These are phyloP conservation scores for Dendropsophus ebraccatus DNA, from an alignment of 2,113 vertebrate genomes.

Conservation along the genomic window DNA sequence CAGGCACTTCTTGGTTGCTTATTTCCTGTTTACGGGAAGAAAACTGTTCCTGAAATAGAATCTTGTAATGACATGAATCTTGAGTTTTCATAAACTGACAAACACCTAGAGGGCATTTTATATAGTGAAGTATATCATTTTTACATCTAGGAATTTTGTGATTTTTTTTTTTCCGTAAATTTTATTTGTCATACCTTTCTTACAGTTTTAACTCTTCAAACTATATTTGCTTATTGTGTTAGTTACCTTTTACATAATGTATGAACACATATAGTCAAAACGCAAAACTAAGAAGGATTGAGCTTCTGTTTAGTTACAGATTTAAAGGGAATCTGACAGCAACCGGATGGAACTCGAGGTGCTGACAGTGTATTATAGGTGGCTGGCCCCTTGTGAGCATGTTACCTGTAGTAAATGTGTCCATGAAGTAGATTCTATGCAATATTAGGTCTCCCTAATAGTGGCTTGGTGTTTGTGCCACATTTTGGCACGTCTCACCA, in stretches of 20 bases:
- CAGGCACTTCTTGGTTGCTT: constrained; percentile 40
- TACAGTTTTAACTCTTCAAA: constrained; percentile 27
- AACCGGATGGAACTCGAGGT: too few relatives aligned
- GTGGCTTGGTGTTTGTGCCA: too few relatives aligned
- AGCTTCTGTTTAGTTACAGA: not conserved
- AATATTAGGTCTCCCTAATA: too few relatives aligned
- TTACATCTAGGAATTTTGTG: constrained; percentile 35
- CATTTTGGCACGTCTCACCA: too few relatives aligned
- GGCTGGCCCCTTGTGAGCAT: too few relatives aligned
- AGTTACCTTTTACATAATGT: not conserved
- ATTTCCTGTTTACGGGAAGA: constrained; percentile 40
- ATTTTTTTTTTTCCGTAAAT: constrained; percentile 19
- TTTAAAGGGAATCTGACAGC: too few relatives aligned
- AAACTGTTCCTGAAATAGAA: constrained; percentile 50
- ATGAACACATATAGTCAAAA: not conserved
- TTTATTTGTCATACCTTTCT: constrained; percentile 20
- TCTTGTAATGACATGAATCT: constrained; percentile 50
- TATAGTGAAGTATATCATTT: constrained; percentile 31
- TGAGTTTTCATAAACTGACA: constrained; percentile 46
- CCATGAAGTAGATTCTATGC: too few relatives aligned
- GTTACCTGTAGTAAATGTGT: too few relatives aligned
- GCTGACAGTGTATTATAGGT: too few relatives aligned
- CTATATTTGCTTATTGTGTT: not conserved
- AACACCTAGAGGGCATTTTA: constrained; percentile 48
- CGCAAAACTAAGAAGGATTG: not conserved